These are phyloP conservation scores for Gadus chalcogrammus DNA, from an alignment of 2,113 vertebrate genomes.

Conservation along the genomic window DNA sequence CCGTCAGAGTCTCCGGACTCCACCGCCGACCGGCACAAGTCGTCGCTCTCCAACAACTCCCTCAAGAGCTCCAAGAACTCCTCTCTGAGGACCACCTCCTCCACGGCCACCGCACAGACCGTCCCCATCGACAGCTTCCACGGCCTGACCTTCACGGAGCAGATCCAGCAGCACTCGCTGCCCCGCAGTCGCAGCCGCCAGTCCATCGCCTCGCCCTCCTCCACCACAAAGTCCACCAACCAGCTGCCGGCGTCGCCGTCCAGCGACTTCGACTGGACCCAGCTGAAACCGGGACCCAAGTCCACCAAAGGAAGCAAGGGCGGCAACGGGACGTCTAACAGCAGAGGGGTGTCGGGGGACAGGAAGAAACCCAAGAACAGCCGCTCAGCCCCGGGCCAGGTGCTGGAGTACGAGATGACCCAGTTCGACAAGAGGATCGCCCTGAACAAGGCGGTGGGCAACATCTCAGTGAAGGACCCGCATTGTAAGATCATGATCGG, in stretches of 20 bases:
- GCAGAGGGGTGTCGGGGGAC: slow-evolving; percentile 80
- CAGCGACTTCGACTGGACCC: slow-evolving; percentile 92
- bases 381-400: slow-evolving; percentile 80
- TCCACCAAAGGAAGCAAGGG: slow-evolving; percentile 83
- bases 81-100: slow-evolving; percentile 91
- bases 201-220: slow-evolving; percentile 91
- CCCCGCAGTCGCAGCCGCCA: slow-evolving; percentile 94
- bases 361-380: slow-evolving; percentile 83
- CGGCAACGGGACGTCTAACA: slow-evolving; percentile 74
- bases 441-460: slow-evolving; percentile 78
- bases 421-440: slow-evolving; percentile 88
- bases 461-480: slow-evolving; percentile 74
- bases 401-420: slow-evolving; percentile 97
- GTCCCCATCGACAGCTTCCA: slow-evolving; percentile 97
- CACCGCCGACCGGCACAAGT: slow-evolving; percentile 92
- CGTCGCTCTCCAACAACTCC: slow-evolving; percentile 93
- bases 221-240: slow-evolving; percentile 85
- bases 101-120: slow-evolving; percentile 92
- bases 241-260: slow-evolving; percentile 86
- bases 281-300: slow-evolving; percentile 86
- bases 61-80: slow-evolving; percentile 97
- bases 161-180: slow-evolving; percentile 95
- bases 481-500: slow-evolving; percentile 85
- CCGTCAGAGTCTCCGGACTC: slow-evolving; percentile 96
- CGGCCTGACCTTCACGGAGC: slow-evolving; percentile 88